Evolutionary conservation across 2,797 vertebrate genomes (phyloP).

Genomic region (Gobio occitaniae): DNA sequence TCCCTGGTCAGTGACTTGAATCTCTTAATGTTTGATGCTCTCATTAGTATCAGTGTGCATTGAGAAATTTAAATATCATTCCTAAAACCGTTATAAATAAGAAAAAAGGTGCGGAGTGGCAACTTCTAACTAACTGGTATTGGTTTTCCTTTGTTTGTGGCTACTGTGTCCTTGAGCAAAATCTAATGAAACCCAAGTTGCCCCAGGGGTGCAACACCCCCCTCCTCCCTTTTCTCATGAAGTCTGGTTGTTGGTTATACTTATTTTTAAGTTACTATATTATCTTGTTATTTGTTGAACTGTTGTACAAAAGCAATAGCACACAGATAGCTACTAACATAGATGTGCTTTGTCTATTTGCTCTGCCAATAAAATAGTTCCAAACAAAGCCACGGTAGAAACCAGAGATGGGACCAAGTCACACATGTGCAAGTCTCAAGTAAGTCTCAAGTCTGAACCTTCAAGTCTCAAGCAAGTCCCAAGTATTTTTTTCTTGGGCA

Average conservation of each 20-base stretch:
- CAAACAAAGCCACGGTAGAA: background rate
- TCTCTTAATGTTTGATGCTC: background rate
- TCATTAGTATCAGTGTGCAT: background rate
- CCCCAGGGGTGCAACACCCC: background rate
- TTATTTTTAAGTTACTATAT: background rate
- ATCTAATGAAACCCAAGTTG: constrained; percentile 33
- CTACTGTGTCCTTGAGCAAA: constrained; percentile 40
- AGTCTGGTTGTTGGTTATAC: background rate
- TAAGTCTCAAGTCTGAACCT: too few relatives aligned
- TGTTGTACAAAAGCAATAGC: background rate
- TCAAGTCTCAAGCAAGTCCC: too few relatives aligned
- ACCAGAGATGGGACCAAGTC: too few relatives aligned
- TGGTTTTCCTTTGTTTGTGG: constrained; percentile 23
- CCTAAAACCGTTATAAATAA: background rate
- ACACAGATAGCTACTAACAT: background rate
- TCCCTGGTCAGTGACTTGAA: constrained; percentile 5
- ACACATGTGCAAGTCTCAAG: too few relatives aligned
- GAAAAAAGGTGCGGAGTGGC: background rate
- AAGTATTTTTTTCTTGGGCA: too few relatives aligned
- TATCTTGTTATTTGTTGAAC: background rate
- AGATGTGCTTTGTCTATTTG: background rate
- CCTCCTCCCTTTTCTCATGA: background rate
- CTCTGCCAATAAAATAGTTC: background rate
- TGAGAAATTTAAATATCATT: background rate
- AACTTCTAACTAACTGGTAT: background rate